These are phyloP conservation scores for Strigamia transsilvanica DNA, from an alignment of 2,888 invertebrate genomes.

Conservation along the genomic window DNA sequence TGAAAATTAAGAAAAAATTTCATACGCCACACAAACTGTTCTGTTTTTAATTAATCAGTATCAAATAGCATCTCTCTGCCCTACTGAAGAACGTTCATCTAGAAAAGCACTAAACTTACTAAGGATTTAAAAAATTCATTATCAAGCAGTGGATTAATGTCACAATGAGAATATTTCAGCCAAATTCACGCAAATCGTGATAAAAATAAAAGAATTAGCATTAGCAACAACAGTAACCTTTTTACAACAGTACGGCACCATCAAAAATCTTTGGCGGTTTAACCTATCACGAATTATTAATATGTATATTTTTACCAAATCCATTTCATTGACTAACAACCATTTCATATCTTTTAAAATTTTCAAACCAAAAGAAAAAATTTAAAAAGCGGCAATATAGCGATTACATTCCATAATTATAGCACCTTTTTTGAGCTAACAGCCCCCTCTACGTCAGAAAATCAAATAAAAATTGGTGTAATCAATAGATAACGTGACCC, in stretches of 20 bases:
- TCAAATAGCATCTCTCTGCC: not conserved
- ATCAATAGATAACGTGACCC: not conserved
- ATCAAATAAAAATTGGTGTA: not conserved
- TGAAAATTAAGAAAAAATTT: not conserved
- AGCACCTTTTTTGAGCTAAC: not conserved
- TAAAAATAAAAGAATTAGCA: not conserved
- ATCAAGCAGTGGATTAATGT: constrained; percentile 2
- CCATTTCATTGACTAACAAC: constrained; percentile 8
- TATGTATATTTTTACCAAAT: not conserved
- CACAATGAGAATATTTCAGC: constrained; percentile 2
- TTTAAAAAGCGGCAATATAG: not conserved
- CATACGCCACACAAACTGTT: not conserved
- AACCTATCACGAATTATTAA: not conserved
- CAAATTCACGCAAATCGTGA: constrained; percentile 8
- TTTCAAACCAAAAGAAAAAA: not conserved
- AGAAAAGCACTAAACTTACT: not conserved
- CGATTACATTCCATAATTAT: not conserved
- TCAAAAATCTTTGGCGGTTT: not conserved
- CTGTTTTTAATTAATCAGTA: not conserved
- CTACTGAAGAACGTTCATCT: not conserved
- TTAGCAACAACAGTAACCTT: not conserved
- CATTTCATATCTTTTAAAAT: not conserved
- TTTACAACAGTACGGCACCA: not conserved
- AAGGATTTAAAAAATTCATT: constrained; percentile 8
- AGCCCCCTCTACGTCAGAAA: not conserved